phyloP scores from a whole-genome alignment of 2,113 vertebrate species.

The Mellivora capensis region DNA sequence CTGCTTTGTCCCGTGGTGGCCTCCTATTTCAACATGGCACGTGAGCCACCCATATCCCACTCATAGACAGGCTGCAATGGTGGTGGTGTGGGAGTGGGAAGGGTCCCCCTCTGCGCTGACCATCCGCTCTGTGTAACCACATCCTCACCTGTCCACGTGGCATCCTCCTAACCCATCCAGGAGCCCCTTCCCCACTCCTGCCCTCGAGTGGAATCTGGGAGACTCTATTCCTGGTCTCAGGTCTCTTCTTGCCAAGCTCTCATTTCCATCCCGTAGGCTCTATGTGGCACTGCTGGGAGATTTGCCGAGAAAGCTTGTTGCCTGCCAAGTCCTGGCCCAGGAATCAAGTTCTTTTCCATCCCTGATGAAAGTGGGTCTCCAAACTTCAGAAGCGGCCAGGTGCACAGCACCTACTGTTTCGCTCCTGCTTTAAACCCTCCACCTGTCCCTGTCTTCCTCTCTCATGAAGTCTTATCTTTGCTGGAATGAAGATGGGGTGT shows the following conservation, averaged over 20 bases:
- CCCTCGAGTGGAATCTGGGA: neutral
- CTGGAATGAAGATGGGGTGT: neutral
- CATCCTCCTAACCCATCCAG: neutral
- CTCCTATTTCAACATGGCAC: neutral
- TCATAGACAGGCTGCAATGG: neutral
- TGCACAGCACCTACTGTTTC: neutral
- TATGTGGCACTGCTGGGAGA: neutral
- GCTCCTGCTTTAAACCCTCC: neutral
- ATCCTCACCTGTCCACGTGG: neutral
- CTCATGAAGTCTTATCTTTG: neutral
- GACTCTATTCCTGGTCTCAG: neutral
- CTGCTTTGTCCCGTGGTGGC: neutral
- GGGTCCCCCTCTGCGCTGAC: neutral
- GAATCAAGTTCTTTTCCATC: neutral
- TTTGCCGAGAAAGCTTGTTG: neutral
- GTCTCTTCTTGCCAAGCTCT: neutral
- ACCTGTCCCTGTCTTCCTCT: neutral
- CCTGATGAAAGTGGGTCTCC: neutral
- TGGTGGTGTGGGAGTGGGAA: neutral
- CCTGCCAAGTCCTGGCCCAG: neutral
- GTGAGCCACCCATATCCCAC: neutral
- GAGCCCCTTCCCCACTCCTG: neutral
- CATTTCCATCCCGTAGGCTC: neutral
- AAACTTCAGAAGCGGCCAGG: neutral
- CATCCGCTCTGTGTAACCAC: neutral